Conservation (phyloP, 2,797 vertebrate species). For the Protonibea diacanthus region DNA sequence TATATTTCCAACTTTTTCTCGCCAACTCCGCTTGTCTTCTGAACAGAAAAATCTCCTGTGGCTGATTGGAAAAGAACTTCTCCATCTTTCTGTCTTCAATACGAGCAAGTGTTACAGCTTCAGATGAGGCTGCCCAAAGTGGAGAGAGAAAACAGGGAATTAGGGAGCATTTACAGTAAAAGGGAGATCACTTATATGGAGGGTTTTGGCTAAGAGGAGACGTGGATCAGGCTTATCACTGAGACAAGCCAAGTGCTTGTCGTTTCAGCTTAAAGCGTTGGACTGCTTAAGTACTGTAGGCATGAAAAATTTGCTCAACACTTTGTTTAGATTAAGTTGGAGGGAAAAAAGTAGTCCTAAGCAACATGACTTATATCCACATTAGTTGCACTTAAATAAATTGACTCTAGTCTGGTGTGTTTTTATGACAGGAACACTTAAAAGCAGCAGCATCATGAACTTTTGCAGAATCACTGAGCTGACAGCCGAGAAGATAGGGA, state of each 20-base stretch:
- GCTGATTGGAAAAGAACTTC: conserved; percentile 23
- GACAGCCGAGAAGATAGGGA: conserved; percentile 17
- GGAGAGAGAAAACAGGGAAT: conserved; percentile 65
- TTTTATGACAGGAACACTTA: conserved; percentile 35
- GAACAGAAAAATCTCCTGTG: conserved; percentile 7
- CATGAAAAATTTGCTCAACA: conserved; percentile 60
- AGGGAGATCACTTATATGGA: conserved; percentile 53
- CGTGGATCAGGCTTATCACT: conserved; percentile 67
- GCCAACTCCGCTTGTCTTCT: conserved; percentile 1
- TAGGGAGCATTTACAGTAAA: conserved; percentile 66
- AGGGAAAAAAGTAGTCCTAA: conserved; percentile 41
- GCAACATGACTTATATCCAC: conserved; percentile 54
- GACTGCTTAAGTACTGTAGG: conserved; percentile 56
- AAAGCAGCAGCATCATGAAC: neutral
- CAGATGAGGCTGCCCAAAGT: conserved; percentile 32
- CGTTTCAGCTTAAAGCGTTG: conserved; percentile 64
- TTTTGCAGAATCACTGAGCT: conserved; percentile 8
- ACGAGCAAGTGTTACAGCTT: conserved; percentile 19
- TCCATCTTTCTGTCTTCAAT: conserved; percentile 22
- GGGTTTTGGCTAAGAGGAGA: conserved; percentile 58
- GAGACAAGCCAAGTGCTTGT: conserved; percentile 73
- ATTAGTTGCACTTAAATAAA: conserved; percentile 55
- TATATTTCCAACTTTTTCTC: conserved; percentile 11
- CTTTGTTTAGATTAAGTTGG: conserved; percentile 70
- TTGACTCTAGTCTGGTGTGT: conserved; percentile 18